These are phyloP conservation scores for Luperina testacea DNA, from an alignment of 2,888 invertebrate species.

Conservation along the genomic window DNA sequence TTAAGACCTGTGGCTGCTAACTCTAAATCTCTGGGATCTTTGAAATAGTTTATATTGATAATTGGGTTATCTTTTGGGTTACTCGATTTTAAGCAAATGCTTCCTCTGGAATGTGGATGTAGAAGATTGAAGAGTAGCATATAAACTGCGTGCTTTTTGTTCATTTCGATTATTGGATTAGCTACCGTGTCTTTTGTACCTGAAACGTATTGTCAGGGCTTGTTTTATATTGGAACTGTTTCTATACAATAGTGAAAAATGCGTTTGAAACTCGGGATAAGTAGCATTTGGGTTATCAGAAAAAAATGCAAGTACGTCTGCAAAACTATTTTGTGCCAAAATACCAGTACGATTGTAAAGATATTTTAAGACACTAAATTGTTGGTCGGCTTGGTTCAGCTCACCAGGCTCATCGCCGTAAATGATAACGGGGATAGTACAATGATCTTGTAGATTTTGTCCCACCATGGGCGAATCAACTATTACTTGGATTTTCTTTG, in stretches of 20 bases:
- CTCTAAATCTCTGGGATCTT: conserved; percentile 87
- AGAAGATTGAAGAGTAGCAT: conserved; percentile 78
- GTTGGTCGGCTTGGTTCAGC: conserved; percentile 64
- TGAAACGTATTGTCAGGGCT: conserved; percentile 14
- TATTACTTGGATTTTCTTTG: conserved; percentile 78
- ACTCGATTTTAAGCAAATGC: conserved; percentile 87
- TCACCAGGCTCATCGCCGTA: conserved; percentile 73
- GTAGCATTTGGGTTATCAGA: conserved; percentile 71
- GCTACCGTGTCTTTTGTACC: conserved; percentile 67
- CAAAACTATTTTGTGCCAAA: conserved; percentile 83
- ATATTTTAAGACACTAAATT: conserved; percentile 84
- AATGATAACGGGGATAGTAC: conserved; percentile 79
- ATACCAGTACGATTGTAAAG: conserved; percentile 87
- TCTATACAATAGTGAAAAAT: conserved; percentile 71
- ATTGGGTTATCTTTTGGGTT: conserved; percentile 88
- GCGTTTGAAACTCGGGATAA: conserved; percentile 77
- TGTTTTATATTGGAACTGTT: conserved; percentile 67
- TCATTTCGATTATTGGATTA: conserved; percentile 65
- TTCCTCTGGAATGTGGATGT: conserved; percentile 89
- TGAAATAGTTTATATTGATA: conserved; percentile 85
- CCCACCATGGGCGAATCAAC: conserved; percentile 86
- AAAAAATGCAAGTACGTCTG: conserved; percentile 87
- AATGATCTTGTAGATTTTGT: conserved; percentile 89
- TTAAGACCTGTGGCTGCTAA: conserved; percentile 74
- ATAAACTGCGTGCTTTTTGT: conserved; percentile 74